These are phyloP conservation scores for Danionella dracula DNA, from an alignment of 2,797 vertebrate species.

Conservation along the genomic window DNA sequence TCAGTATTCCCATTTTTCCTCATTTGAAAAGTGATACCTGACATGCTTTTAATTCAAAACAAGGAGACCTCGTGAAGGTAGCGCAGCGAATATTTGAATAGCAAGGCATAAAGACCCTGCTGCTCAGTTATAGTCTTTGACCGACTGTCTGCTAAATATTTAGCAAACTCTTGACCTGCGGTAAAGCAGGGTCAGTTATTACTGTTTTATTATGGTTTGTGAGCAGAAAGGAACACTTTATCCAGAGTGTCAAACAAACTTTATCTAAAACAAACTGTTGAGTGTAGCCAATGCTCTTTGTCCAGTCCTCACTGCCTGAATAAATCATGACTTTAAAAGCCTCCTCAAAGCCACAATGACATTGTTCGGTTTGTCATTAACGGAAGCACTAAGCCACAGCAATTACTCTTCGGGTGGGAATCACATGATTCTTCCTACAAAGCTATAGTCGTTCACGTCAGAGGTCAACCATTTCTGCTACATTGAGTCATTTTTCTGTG, in stretches of 20 bases:
- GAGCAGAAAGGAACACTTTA: not conserved
- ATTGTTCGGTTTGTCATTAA: not conserved
- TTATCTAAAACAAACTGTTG: not conserved
- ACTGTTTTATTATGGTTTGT: not conserved
- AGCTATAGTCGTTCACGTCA: not conserved
- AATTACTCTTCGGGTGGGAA: constrained; percentile 29
- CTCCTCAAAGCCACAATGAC: constrained; percentile 8
- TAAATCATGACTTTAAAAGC: constrained; percentile 36
- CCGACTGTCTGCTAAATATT: not conserved
- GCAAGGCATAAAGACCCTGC: too few relatives aligned
- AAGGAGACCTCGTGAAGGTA: too few relatives aligned
- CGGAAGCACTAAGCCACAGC: constrained; percentile 20
- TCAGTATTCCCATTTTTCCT: too few relatives aligned
- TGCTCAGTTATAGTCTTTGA: too few relatives aligned
- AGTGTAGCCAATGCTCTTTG: not conserved
- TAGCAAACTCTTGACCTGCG: not conserved
- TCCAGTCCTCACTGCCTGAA: constrained; percentile 21
- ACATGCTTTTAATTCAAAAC: too few relatives aligned
- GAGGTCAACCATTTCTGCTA: not conserved
- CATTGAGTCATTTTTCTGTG: constrained; percentile 12
- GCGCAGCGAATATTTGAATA: too few relatives aligned
- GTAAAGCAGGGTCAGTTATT: not conserved
- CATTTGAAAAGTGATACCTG: too few relatives aligned
- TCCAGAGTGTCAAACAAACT: not conserved
- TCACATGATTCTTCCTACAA: too few relatives aligned